A percentile compares a stretch with the other conserved stretches of the same genome.
Evolutionary conservation across 2,113 vertebrate genomes (phyloP).

Genomic region (Larimichthys polyactis): DNA sequence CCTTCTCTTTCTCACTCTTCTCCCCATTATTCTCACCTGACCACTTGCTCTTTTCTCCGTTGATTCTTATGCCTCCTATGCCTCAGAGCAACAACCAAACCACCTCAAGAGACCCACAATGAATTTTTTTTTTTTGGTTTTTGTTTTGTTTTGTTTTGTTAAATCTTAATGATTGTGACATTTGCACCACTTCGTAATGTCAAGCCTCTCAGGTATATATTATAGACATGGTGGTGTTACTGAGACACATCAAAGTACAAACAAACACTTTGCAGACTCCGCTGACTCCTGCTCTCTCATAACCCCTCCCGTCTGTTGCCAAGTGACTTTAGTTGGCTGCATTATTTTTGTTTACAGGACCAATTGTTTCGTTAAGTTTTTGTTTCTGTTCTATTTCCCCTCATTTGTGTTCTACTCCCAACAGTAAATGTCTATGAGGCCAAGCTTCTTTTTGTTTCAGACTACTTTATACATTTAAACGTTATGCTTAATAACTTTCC

Average conservation of each 20-base stretch:
- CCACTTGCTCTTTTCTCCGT: constrained; percentile 84
- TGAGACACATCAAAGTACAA: constrained; percentile 67
- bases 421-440: constrained; percentile 81
- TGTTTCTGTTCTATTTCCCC: constrained; percentile 72
- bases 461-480: constrained; percentile 68
- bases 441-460: constrained; percentile 80
- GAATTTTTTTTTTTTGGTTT: constrained; percentile 31
- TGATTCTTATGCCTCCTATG: constrained; percentile 74
- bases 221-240: constrained; percentile 70
- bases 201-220: constrained; percentile 75
- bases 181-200: constrained; percentile 79
- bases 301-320: constrained; percentile 80
- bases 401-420: constrained; percentile 80
- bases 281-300: constrained; percentile 82
- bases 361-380: constrained; percentile 76
- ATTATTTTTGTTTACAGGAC: constrained; percentile 84
- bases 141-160: constrained; percentile 24
- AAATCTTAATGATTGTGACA: constrained; percentile 75
- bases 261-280: constrained; percentile 74
- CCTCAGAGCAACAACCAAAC: constrained; percentile 73
- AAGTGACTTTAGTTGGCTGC: constrained; percentile 82
- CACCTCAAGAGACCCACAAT: constrained; percentile 72
- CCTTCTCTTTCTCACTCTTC: constrained; percentile 81
- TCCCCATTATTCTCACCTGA: constrained; percentile 84
- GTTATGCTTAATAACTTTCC: constrained; percentile 79